These are phyloP conservation scores for Apostichopus japonicus DNA, from an alignment of 35 echinoderm and acorn worm genomes.

Conservation along the genomic window DNA sequence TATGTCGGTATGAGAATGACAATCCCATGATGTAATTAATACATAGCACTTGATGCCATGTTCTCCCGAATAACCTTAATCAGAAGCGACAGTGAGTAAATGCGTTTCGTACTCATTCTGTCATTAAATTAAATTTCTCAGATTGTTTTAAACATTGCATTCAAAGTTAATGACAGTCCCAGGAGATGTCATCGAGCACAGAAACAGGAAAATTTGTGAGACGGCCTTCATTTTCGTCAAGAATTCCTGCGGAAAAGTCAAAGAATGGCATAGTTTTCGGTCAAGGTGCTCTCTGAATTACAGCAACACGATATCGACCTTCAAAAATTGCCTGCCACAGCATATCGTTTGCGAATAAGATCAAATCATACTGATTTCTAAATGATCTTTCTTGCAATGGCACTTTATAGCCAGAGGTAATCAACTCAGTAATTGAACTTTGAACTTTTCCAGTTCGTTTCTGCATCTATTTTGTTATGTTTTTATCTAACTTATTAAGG, in stretches of 20 bases:
- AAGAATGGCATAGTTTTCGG: constrained; percentile 51
- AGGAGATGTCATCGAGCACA: constrained; percentile 8
- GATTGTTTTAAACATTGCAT: constrained; percentile 38
- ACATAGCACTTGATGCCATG: constrained; percentile 52
- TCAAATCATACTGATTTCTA: too few relatives aligned
- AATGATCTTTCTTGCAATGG: too few relatives aligned
- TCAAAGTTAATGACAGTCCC: constrained; percentile 51
- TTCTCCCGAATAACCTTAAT: constrained; percentile 21
- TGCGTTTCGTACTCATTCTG: constrained; percentile 50
- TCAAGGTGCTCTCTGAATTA: constrained; percentile 28
- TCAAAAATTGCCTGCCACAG: neutral
- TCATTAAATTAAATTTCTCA: constrained; percentile 48
- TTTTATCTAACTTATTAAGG: too few relatives aligned
- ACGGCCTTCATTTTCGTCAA: constrained; percentile 37
- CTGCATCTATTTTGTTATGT: too few relatives aligned
- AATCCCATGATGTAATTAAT: constrained; percentile 42
- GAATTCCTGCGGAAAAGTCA: constrained; percentile 34
- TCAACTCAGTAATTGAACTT: too few relatives aligned
- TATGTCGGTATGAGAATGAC: constrained; percentile 40
- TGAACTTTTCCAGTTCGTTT: too few relatives aligned
- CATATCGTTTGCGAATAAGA: too few relatives aligned
- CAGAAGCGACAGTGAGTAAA: constrained; percentile 47
- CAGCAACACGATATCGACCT: neutral
- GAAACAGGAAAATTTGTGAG: constrained; percentile 21
- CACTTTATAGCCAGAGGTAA: too few relatives aligned